A percentile compares a stretch with the other conserved stretches of the same genome.
Conservation (phyloP, 2,888 invertebrate genomes). For the Crossocerus cetratus region DNA sequence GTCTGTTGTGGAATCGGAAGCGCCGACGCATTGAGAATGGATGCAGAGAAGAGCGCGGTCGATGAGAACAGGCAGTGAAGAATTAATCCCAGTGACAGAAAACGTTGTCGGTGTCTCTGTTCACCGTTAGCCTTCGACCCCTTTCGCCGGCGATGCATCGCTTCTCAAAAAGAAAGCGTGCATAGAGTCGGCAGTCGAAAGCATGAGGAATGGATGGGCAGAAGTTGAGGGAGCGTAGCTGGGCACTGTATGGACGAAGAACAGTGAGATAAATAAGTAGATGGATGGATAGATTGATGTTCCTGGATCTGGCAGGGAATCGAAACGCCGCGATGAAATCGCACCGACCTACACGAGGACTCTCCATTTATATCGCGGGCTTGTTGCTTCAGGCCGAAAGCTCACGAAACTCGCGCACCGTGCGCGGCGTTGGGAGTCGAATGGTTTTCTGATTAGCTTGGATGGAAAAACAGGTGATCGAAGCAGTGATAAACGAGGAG, state of each 20-base stretch:
- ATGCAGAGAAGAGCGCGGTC: conserved; percentile 22
- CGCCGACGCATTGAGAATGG: conserved; percentile 24
- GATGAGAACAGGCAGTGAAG: conserved; percentile 36
- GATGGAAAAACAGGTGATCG: no score
- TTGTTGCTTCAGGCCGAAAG: no score
- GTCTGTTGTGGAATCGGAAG: conserved; percentile 12
- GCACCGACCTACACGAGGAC: background rate
- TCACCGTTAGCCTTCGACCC: no score
- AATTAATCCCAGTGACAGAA: conserved; percentile 40
- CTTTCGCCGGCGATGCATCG: no score
- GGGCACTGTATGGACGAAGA: conserved; percentile 8
- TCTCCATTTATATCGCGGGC: no score
- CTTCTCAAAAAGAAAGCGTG: no score
- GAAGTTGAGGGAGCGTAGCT: background rate
- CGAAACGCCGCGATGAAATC: background rate
- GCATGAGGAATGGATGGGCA: background rate
- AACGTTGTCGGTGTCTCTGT: conserved; percentile 23
- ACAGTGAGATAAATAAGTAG: conserved; percentile 1
- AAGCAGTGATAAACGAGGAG: no score
- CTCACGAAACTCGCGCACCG: no score
- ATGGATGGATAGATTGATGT: conserved; percentile 15
- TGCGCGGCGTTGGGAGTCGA: no score
- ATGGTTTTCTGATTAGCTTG: no score
- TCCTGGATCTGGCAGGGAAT: background rate
- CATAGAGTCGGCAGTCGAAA: background rate